phyloP scores from a whole-genome alignment of 2,113 vertebrate genomes.

The Thermophis baileyi region DNA sequence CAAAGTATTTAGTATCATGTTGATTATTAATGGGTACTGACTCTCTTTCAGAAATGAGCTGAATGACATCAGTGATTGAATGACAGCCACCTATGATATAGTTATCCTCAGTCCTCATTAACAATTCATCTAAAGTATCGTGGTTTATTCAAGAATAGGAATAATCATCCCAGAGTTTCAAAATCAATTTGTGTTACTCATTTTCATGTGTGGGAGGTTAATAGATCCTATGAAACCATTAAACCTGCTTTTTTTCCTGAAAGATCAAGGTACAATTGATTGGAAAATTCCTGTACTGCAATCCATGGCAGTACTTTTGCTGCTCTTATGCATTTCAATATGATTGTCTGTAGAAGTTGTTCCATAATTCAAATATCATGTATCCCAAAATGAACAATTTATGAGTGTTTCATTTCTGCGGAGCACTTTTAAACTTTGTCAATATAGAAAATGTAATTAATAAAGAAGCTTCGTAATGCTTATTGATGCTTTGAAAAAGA shows the following conservation, averaged over 20 bases:
- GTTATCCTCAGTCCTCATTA: not conserved
- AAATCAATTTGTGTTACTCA: not conserved
- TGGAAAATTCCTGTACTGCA: not conserved
- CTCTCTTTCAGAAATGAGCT: not conserved
- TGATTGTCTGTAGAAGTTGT: no score
- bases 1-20: not conserved
- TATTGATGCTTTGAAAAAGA: not conserved
- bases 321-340: not conserved
- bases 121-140: not conserved
- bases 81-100: not conserved
- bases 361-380: not conserved
- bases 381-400: not conserved
- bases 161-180: not conserved
- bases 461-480: not conserved
- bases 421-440: not conserved
- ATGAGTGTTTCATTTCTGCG: not conserved
- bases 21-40: not conserved
- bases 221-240: not conserved
- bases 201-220: not conserved
- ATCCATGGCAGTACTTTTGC: not conserved
- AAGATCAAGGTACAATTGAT: not conserved
- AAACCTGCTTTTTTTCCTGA: not conserved
- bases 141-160: not conserved
- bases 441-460: not conserved
- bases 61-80: not conserved